Base-by-base conservation (phyloP, 2,797 vertebrate genomes). In the Heteromormyrus szaboi region DNA sequence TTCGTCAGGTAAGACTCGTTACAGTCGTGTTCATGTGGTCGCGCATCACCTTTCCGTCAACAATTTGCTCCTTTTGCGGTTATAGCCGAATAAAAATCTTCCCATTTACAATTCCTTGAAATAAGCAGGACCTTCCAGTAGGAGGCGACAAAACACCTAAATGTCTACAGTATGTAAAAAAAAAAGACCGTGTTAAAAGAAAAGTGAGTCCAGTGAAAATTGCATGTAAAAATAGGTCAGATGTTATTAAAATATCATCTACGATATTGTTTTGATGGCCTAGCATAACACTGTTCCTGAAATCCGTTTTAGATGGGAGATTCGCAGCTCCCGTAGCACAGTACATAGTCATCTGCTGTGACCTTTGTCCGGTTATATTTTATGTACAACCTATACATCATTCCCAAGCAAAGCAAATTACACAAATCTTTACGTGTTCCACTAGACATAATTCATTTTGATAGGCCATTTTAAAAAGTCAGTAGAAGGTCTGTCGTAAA, bases 101-200 rank as follows among this genome's bases (percentile, higher is more conserved):
- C 14, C 41, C 7, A 79, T 79, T 46, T 79, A 46, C 41, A 79
- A 44, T 79, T 19, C 41, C 33, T 1, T 19, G n/a, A 46, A 79
- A 46, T 41, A 46, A 44, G 19, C 17, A 44, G 72, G 81, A 84
- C 81, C 81, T 84, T 25, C 46, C 81, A 84, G 81, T 44, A 51
- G 81, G 81, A 84, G 81, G 81, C 81, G 81, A 84, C 81, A 84
- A 51, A 79, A 51, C 12, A 84, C 48, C 11, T 51, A n/a, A 79
- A 79, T 84, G 44, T 50, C n/a, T 84, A 51, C 0, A 50, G 17
- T 8, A 48, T 48, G 76, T n/a, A 48, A 50, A 48, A 12, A 50
- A 48, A 12, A n/a, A 48, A 51, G 19, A 51, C 17, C 37, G 9
- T n/a, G 53, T 59, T 59, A 59, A 84, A 84, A 9, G 5, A 41